These are phyloP conservation scores for Neuroterus valhalla DNA, from an alignment of 1,140 invertebrate genomes.

Conservation along the genomic window DNA sequence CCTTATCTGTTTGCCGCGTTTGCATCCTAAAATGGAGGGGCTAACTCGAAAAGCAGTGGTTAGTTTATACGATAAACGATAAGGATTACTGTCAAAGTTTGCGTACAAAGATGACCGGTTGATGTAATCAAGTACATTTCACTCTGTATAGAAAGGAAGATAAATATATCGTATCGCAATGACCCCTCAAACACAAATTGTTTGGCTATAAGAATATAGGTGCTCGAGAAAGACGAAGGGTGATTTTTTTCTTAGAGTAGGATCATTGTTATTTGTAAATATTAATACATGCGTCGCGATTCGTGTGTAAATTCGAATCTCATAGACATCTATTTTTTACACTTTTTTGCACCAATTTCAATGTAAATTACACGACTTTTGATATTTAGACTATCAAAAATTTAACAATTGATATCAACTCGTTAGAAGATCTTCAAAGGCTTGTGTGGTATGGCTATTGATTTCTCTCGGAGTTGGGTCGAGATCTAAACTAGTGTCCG, in stretches of 20 bases:
- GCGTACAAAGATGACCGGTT: neutral
- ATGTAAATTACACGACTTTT: neutral
- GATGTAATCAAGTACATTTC: neutral
- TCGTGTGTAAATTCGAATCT: conserved; percentile 38
- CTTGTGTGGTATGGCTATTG: neutral
- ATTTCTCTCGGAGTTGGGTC: conserved; percentile 7
- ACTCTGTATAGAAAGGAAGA: neutral
- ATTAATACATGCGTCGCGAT: conserved; percentile 35
- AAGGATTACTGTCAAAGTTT: no score
- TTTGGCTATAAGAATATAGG: conserved; percentile 13
- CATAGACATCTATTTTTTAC: neutral
- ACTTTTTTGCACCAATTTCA: neutral
- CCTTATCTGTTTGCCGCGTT: no score
- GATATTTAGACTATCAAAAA: neutral
- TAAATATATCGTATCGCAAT: neutral
- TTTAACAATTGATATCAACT: neutral
- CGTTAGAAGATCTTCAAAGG: conserved; percentile 1
- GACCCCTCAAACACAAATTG: neutral
- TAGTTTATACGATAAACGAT: no score
- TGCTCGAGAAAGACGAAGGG: conserved; percentile 33
- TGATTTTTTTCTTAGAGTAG: conserved; percentile 37
- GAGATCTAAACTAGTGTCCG: neutral
- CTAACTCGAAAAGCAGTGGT: no score
- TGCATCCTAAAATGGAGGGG: no score
- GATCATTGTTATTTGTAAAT: conserved; percentile 41